Evolutionary conservation across 2,888 invertebrate genomes (phyloP).

Genomic region (Eugnorisma glareosa): DNA sequence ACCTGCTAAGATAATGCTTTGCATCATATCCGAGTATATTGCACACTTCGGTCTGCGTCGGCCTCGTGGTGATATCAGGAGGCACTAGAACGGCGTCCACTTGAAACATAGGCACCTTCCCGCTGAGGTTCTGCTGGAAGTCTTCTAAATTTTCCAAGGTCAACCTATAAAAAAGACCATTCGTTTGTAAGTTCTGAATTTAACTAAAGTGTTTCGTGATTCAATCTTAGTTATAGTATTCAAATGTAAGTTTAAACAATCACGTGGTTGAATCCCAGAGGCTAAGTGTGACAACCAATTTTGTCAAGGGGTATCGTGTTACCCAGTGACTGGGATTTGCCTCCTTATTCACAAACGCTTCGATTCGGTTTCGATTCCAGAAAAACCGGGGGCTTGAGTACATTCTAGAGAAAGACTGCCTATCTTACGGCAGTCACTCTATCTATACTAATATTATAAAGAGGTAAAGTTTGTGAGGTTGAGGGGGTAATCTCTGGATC

Average conservation of each 20-base stretch:
- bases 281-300: background rate
- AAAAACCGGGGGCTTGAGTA: too few species aligned
- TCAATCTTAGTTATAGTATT: background rate
- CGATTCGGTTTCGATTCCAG: too few species aligned
- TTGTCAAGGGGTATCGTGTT: background rate
- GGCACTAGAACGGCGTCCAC: constrained; percentile 94
- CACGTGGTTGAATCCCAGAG: background rate
- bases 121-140: constrained; percentile 91
- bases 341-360: too few species aligned
- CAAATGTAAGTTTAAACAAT: background rate
- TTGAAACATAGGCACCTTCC: constrained; percentile 93
- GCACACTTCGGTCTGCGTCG: constrained; percentile 94
- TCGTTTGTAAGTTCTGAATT: background rate
- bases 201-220: background rate
- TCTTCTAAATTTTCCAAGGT: constrained; percentile 93
- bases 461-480: too few species aligned
- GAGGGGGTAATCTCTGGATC: too few species aligned
- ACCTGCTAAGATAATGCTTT: constrained; percentile 94
- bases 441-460: too few species aligned
- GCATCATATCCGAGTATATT: constrained; percentile 94
- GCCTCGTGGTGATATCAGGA: constrained; percentile 94
- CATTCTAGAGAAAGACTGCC: too few species aligned
- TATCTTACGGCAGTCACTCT: too few species aligned
- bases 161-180: constrained; percentile 84
- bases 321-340: too few species aligned